These are phyloP conservation scores for Petrocephalus sullivani DNA, from an alignment of 2,797 vertebrate species.

Conservation along the genomic window DNA sequence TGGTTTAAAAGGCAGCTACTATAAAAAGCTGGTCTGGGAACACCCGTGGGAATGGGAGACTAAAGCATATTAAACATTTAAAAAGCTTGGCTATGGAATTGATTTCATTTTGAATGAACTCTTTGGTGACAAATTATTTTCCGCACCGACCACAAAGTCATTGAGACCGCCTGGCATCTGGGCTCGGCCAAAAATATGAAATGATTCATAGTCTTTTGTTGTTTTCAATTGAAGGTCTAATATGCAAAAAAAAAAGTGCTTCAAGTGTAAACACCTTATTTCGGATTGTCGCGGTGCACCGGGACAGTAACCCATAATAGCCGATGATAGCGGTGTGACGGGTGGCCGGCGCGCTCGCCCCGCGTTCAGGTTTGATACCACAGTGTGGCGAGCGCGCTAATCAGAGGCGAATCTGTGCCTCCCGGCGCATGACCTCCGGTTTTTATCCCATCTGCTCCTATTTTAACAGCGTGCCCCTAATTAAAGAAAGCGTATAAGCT, in stretches of 20 bases:
- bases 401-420: background rate
- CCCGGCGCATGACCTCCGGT: background rate
- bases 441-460: conserved; percentile 8
- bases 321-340: background rate
- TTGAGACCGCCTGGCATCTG: background rate
- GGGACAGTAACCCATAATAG: background rate
- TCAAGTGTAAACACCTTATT: conserved; percentile 1
- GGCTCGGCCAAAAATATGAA: background rate
- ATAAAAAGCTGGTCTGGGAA: background rate
- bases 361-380: background rate
- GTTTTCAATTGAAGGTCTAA: background rate
- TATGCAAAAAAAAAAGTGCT: background rate
- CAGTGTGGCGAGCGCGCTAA: background rate
- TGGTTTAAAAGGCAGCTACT: conserved; percentile 21
- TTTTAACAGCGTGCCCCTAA: conserved; percentile 5
- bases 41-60: conserved; percentile 9
- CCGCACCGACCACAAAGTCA: background rate
- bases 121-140: conserved; percentile 13
- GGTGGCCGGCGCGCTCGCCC: background rate
- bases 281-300: background rate
- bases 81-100: conserved; percentile 16
- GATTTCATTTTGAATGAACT: conserved; percentile 20
- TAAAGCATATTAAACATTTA: conserved; percentile 22
- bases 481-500: conserved; percentile 4
- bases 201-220: background rate